Conservation (phyloP, 2,113 vertebrate genomes). For the Nothocercus julius region DNA sequence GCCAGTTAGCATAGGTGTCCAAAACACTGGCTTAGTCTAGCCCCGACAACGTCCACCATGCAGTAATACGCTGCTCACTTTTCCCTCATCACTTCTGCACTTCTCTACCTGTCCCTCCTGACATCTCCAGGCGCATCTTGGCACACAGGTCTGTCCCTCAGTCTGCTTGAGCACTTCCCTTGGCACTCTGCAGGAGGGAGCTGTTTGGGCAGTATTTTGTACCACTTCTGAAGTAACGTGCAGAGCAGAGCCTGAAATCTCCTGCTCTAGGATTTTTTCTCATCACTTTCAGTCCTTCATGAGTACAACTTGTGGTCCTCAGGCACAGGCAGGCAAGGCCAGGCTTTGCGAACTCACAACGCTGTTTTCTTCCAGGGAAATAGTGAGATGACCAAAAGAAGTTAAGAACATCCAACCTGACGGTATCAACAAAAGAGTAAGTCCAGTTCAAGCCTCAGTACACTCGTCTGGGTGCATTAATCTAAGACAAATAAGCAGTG, state of each 20-base stretch:
- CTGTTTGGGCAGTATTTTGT: not conserved
- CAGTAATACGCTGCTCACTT: not conserved
- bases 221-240: not conserved
- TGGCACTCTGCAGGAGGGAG: not conserved
- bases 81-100: not conserved
- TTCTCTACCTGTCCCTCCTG: rapidly evolving
- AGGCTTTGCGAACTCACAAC: not conserved
- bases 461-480: not conserved
- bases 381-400: not conserved
- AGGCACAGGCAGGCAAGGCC: rapidly evolving
- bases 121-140: not conserved
- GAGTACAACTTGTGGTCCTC: not conserved
- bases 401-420: not conserved
- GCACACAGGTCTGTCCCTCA: rapidly evolving
- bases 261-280: not conserved
- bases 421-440: not conserved
- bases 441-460: not conserved
- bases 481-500: not conserved
- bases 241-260: not conserved
- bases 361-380: not conserved
- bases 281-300: not conserved
- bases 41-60: not conserved
- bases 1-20: not conserved
- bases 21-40: not conserved
- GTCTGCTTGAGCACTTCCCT: not conserved